Base-by-base conservation (phyloP, 2,888 invertebrate genomes). In the Escarpia spicata region DNA sequence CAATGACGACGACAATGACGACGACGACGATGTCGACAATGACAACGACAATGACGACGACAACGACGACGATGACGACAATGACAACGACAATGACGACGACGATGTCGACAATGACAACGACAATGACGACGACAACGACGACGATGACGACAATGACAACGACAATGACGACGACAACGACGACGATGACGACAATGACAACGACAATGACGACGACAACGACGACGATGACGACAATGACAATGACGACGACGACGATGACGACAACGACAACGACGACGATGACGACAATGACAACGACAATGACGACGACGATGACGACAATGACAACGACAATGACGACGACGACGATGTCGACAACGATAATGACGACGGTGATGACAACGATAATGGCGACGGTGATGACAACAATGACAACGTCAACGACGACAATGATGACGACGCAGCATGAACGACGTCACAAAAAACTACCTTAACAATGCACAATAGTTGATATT, bases 21-120 rank as follows among this genome's bases (percentile, higher is more conserved):
- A 93, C 93, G 92, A 92, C 92, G 92, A 93, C 58, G 92, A 93
- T n/a, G n/a, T n/a, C n/a, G n/a, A n/a, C n/a, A n/a, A n/a, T n/a
- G n/a, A n/a, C n/a, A n/a, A n/a, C n/a, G n/a, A n/a, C n/a, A n/a
- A n/a, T n/a, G n/a, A n/a, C n/a, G n/a, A n/a, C n/a, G n/a, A n/a
- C n/a, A n/a, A n/a, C n/a, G n/a, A 91, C 31, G 45, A n/a, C 6
- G 12, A 12, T 37, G 31, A 19, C 31, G 58, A 92, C 8, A 60
- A 60, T 43, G 93, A 91, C 26, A 92, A 90, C 10, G 93, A 45
- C 10, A 91, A 93, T 44, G 93, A 93, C 43, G 92, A 75, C 37
- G 92, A 92, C 75, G 92, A 91, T 15, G 92, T 92, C 43, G 89
- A 93, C n/a, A 92, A 93, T 43, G 93, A 91, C 90, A 91, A 91